These are phyloP conservation scores for Onchidella celtica DNA, from an alignment of 2,888 invertebrate species.

Conservation along the genomic window DNA sequence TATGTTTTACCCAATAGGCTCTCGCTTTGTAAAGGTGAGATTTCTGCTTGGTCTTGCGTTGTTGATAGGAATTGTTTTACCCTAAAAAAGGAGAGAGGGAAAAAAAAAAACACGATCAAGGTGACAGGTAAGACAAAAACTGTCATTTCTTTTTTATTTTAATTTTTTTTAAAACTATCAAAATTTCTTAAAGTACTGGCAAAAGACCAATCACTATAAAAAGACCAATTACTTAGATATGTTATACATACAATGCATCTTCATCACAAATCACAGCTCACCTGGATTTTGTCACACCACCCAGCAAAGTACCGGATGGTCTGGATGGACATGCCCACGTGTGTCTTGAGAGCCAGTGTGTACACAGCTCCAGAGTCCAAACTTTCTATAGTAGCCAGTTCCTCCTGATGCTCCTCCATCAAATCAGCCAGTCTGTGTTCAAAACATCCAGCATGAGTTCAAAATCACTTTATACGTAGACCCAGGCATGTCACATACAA, in stretches of 20 bases:
- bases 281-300: slow-evolving; percentile 96
- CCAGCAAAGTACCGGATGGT: slow-evolving; percentile 98
- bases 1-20: slow-evolving; percentile 89
- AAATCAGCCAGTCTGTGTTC: slow-evolving; percentile 91
- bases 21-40: slow-evolving; percentile 91
- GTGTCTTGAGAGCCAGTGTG: slow-evolving; percentile 96
- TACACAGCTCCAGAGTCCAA: slow-evolving; percentile 98
- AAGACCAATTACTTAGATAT: no score
- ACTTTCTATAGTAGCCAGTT: slow-evolving; percentile 95
- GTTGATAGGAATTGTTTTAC: slow-evolving; percentile 93
- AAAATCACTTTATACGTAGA: no score
- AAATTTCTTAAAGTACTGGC: no score
- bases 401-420: slow-evolving; percentile 96
- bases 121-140: not conserved
- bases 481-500: no score
- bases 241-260: no score
- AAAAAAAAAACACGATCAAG: not conserved
- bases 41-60: slow-evolving; percentile 95
- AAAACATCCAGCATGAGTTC: no score
- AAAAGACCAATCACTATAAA: no score
- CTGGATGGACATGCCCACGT: slow-evolving; percentile 98
- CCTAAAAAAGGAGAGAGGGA: slow-evolving; percentile 82
- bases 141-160: not conserved
- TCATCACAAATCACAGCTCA: no score
- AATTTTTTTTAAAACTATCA: no score